Evolutionary conservation across 2,888 invertebrate genomes (phyloP).

Genomic region (Xiphydria camelus): DNA sequence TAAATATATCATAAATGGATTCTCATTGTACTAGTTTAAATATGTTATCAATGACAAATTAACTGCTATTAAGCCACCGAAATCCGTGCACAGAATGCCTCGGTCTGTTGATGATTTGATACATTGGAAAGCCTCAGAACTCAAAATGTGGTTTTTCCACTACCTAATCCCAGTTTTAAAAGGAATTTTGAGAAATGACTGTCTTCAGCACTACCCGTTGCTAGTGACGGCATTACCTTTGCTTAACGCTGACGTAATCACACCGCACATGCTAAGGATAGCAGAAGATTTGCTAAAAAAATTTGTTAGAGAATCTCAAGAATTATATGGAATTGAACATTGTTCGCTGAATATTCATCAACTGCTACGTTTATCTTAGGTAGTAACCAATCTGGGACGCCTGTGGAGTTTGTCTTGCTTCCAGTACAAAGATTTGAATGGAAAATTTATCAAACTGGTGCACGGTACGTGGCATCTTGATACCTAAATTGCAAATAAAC

Average conservation of each 20-base stretch:
- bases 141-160: conserved; percentile 21
- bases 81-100: conserved; percentile 16
- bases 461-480: too few relatives aligned
- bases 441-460: conserved; percentile 12
- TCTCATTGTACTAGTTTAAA: too few relatives aligned
- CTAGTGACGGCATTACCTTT: conserved; percentile 11
- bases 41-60: too few relatives aligned
- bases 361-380: conserved; percentile 15
- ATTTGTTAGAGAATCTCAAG: conserved; percentile 17
- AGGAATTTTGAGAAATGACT: conserved; percentile 14
- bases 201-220: conserved; percentile 17
- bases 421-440: conserved; percentile 23
- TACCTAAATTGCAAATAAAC: too few relatives aligned
- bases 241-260: conserved; percentile 12
- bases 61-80: conserved; percentile 15
- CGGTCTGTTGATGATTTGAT: conserved; percentile 22
- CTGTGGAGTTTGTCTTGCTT: conserved; percentile 21
- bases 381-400: conserved; percentile 17
- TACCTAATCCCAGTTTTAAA: conserved; percentile 20
- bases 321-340: conserved; percentile 12
- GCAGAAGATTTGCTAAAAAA: conserved; percentile 10
- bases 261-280: conserved; percentile 3
- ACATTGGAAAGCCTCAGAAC: conserved; percentile 28
- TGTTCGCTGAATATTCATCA: conserved; percentile 17
- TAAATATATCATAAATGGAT: conserved; percentile 6